Base-by-base conservation (phyloP, 92 coral and sea anemone species). In the Siderastrea siderea region DNA sequence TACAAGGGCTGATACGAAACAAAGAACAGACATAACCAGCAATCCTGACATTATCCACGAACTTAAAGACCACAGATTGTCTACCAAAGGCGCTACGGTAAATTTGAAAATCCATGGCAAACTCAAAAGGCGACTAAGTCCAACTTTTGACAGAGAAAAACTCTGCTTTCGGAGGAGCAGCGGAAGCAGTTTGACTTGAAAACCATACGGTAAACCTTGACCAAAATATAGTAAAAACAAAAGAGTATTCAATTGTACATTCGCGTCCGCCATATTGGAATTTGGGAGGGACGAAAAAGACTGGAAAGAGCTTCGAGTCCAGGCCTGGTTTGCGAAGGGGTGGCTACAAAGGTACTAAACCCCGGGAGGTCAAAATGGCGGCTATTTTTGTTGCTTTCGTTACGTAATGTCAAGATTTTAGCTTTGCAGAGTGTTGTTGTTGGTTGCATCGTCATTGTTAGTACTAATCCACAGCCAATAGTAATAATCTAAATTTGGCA, bases 201-300 rank as follows among this genome's bases (percentile, higher is more conserved):
- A 94, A 4, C 99, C 99, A 81, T 95, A 98, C 3, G 99, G 99
- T 61, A 98, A 75, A 5, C 99, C 99, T 85, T 98, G 99, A 7
- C 94, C 87, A 81, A 98, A 98, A 78, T 98, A 96, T 47, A 98
- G 80, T 43, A 87, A 78, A 82, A 91, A 92, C 59, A 96, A 15
- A 16, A 84, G 51, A 0, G 13, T 26, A 26, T 26, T 26, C 38
- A 26, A 48, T 3, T 5, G 3, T 5, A 48, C 63, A 14, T n/a
- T 52, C 0, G 13, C 11, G 72, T 6, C 50, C 74, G 87, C 87
- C 87, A 84, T 84, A 17, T 59, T 73, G 67, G 50, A 80, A 74
- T 51, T 10, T 5, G 67, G 52, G 13, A 43, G 58, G 19, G 12
- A 7, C 38, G 0, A 26, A 14, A 13, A 48, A 43, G 44, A 63